Evolutionary conservation across 2,797 vertebrate genomes (phyloP).

Genomic region (Sphenodon punctatus): DNA sequence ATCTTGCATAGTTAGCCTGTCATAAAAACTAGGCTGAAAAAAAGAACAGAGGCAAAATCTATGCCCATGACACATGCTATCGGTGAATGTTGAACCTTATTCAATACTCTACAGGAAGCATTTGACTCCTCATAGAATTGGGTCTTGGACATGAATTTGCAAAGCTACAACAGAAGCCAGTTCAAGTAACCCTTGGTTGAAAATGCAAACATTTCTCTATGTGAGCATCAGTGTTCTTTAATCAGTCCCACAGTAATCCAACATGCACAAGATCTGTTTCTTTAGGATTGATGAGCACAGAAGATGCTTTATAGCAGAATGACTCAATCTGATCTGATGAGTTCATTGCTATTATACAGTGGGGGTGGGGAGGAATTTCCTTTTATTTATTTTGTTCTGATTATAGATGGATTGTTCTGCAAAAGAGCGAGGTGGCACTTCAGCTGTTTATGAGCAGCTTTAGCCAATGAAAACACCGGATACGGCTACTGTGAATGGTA

Average conservation of each 20-base stretch:
- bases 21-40: too few species aligned
- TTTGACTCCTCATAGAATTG: neutral
- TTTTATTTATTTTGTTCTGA: conserved; percentile 13
- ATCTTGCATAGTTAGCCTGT: too few species aligned
- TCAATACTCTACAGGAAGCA: conserved; percentile 16
- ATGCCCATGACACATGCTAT: conserved; percentile 10
- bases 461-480: neutral
- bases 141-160: conserved; percentile 26
- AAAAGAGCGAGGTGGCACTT: conserved; percentile 1
- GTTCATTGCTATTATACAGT: neutral
- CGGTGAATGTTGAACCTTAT: neutral
- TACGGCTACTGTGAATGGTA: neutral
- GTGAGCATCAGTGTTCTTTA: conserved; percentile 51
- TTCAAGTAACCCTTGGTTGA: conserved; percentile 34
- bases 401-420: conserved; percentile 4
- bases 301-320: conserved; percentile 38
- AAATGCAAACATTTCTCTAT: conserved; percentile 29
- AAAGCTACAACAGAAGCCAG: conserved; percentile 37
- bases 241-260: conserved; percentile 15
- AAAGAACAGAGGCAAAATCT: too few species aligned
- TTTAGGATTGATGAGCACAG: neutral
- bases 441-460: conserved; percentile 23
- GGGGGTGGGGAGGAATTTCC: conserved; percentile 5
- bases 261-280: neutral
- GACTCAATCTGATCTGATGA: conserved; percentile 19